Percentiles rank a stretch among this genome's conserved stretches.
Conservation (phyloP, 1,140 invertebrate genomes). For the Mesaphorura yosii region DNA sequence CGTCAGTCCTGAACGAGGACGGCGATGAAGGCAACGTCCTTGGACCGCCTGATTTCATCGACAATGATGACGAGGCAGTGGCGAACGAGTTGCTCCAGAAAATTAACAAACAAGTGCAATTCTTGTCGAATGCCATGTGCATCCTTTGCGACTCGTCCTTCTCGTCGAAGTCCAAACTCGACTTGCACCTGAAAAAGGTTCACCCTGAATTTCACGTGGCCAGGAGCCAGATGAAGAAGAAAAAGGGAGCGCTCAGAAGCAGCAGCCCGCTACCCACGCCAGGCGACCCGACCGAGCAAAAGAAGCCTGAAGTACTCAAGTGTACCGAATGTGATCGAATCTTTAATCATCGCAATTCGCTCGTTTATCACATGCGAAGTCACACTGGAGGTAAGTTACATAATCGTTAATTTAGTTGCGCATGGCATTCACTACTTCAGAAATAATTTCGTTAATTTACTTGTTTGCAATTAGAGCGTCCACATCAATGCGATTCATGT, state of each 20-base stretch:
- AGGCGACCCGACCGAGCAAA: slow-evolving; percentile 4
- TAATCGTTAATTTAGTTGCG: neutral
- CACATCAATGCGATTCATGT: slow-evolving; percentile 67
- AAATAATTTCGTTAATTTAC: neutral
- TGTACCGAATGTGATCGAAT: slow-evolving; percentile 59
- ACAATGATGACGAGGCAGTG: neutral
- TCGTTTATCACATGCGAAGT: slow-evolving; percentile 68
- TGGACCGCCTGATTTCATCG: no score
- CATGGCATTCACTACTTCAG: no score
- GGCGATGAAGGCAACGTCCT: no score
- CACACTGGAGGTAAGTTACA: slow-evolving; percentile 50
- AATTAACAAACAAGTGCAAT: slow-evolving; percentile 7
- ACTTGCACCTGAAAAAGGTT: slow-evolving; percentile 33
- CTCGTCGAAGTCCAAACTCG: slow-evolving; percentile 31
- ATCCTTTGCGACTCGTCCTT: slow-evolving; percentile 33
- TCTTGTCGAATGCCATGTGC: slow-evolving; percentile 12
- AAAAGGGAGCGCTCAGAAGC: neutral
- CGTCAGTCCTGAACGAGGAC: no score
- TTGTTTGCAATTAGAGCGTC: slow-evolving; percentile 36
- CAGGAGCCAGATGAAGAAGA: slow-evolving; percentile 25
- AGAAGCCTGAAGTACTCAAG: slow-evolving; percentile 33
- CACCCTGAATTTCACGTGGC: slow-evolving; percentile 25
- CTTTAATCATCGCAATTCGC: slow-evolving; percentile 68
- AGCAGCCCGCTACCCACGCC: neutral
- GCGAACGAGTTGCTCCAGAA: slow-evolving; percentile 15